Evolutionary conservation across 2,888 invertebrate species (phyloP).

Genomic region (Pegoplata infirma): DNA sequence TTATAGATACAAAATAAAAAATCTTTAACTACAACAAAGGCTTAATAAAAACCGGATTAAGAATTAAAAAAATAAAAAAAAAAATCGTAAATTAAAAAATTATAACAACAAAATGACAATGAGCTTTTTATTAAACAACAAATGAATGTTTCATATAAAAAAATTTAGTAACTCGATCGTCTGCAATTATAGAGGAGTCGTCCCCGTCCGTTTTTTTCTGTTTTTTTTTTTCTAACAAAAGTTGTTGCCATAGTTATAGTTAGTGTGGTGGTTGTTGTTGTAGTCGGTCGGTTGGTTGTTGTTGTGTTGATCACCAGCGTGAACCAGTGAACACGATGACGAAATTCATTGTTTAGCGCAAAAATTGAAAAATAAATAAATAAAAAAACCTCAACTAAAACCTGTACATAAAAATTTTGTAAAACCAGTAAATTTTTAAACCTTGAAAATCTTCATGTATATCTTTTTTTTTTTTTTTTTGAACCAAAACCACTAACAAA

Average conservation of each 20-base stretch:
- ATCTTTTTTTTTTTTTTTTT: conserved; percentile 19
- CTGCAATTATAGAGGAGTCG: conserved; percentile 20
- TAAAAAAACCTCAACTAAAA: conserved; percentile 45
- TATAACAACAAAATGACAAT: not conserved
- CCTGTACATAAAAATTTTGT: conserved; percentile 51
- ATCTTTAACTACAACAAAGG: not conserved
- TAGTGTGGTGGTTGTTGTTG: conserved; percentile 13
- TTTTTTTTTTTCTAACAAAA: conserved; percentile 30
- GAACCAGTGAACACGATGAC: conserved; percentile 57
- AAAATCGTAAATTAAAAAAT: not conserved
- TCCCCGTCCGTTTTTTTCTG: conserved; percentile 1
- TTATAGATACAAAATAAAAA: not conserved
- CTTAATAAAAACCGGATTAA: not conserved
- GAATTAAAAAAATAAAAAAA: not conserved
- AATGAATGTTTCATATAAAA: conserved; percentile 10
- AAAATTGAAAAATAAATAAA: conserved; percentile 32
- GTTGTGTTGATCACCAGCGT: conserved; percentile 51
- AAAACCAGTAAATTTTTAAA: conserved; percentile 57
- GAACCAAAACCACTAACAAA: conserved; percentile 26
- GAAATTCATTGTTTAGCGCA: conserved; percentile 61
- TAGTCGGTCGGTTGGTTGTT: not conserved
- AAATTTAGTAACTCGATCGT: conserved; percentile 48
- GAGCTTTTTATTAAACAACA: not conserved
- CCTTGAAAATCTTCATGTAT: conserved; percentile 53
- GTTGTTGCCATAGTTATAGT: conserved; percentile 40